Percentiles rank a stretch among this genome's conserved stretches.
Conservation (phyloP, 2,113 vertebrate genomes). For the Morone saxatilis region DNA sequence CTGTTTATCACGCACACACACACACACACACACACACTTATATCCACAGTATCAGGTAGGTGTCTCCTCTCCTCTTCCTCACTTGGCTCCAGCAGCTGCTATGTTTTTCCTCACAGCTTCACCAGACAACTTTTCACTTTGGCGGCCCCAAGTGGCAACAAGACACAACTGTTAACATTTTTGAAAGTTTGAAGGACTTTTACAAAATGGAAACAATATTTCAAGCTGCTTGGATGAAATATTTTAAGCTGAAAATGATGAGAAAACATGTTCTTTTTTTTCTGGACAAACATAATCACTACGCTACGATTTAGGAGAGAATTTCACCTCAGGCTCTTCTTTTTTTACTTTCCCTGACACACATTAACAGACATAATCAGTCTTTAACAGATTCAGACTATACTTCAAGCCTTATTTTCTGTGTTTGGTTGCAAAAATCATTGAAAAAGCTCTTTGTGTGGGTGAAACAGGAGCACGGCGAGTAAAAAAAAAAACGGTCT, state of each 20-base stretch:
- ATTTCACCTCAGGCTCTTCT: not conserved
- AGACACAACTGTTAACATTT: not conserved
- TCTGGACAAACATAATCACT: too few species aligned
- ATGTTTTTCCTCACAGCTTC: not conserved
- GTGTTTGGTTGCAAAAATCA: constrained; percentile 8
- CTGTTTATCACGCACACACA: not conserved
- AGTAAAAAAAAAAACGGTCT: constrained; percentile 8
- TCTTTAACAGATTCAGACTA: not conserved
- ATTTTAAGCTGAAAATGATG: not conserved
- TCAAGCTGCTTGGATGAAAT: not conserved
- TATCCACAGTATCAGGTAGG: not conserved
- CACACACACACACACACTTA: not conserved
- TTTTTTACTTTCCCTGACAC: not conserved
- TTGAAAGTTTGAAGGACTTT: not conserved
- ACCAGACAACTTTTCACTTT: not conserved
- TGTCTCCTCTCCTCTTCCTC: constrained; percentile 18
- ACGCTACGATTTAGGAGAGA: too few species aligned
- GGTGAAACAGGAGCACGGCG: constrained; percentile 12
- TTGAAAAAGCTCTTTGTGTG: constrained; percentile 24
- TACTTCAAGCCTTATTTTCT: constrained; percentile 5
- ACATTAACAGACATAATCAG: not conserved
- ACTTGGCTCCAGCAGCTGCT: not conserved
- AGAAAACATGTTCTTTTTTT: not conserved
- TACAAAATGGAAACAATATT: not conserved
- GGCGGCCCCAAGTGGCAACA: not conserved